Evolutionary conservation across 2,797 vertebrate species (phyloP), one percentile per base, ranked within the genome.

Genomic region (Anas bernieri): DNA sequence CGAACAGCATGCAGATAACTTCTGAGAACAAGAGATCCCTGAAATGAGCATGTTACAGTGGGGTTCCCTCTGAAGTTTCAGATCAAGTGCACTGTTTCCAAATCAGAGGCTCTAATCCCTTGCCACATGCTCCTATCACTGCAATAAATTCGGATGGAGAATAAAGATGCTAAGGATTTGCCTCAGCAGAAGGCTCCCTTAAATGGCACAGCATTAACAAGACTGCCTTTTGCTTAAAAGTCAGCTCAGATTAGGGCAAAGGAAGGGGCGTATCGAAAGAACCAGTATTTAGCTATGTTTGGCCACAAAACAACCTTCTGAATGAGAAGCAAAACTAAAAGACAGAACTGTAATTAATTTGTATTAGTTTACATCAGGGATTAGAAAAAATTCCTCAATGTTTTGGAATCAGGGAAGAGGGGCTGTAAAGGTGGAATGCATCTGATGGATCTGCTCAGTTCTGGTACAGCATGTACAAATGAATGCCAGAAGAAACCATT

Each of bases 371-470:
- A 48, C 14, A 7, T 26, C 33, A 66, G 41, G 79, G 23, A 76
- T 8, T 37, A 76, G 80, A 91, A 91, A 85, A 63, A 81, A 33
- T 68, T 83, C 39, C 63, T 93, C 35, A 31, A 52, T 13, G 1
- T 69, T 92, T 81, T 79, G 59, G 86, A 91, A 91, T 58, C 69
- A n/a, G 43, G 50, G 41, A 91, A 85, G 64, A 75, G 14, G 10
- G 13, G 31, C 22, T 83, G 41, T 91, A 92, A 92, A 96, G 85
- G 77, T 59, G 70, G 90, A 95, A 90, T 48, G 63, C 21, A 67
- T 41, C 28, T 35, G 62, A 30, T 10, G 46, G 50, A 59, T 84
- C 61, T n/a, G 48, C 48, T 86, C 68, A 58, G 72, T 35, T 87
- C 43, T 77, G n/a, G 70, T 82, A 68, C 26, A 75, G 23, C 75